Evolutionary conservation across 1,140 invertebrate genomes (phyloP).

Genomic region (Eciton burchellii): DNA sequence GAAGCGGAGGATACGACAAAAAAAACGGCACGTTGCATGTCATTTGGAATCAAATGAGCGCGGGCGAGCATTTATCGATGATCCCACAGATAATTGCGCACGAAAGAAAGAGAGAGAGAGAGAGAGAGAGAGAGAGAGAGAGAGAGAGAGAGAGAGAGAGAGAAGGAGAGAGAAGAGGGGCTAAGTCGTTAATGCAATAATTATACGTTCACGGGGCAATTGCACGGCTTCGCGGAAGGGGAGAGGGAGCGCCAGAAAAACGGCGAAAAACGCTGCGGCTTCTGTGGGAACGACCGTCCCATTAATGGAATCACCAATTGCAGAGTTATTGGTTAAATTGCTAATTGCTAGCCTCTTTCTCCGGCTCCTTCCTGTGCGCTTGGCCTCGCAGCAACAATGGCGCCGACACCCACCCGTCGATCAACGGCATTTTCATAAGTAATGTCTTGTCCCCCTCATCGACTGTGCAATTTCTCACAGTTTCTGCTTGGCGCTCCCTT

Average conservation of each 20-base stretch:
- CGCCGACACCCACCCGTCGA: conserved; percentile 74
- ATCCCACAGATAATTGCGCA: neutral
- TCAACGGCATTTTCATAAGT: conserved; percentile 69
- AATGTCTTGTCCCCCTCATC: conserved; percentile 23
- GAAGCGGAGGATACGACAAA: neutral
- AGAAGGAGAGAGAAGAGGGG: neutral
- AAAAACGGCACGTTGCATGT: neutral
- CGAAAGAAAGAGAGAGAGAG: neutral
- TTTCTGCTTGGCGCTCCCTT: neutral
- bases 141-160: neutral
- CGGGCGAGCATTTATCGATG: conserved; percentile 5
- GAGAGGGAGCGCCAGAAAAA: conserved; percentile 64
- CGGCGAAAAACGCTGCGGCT: conserved; percentile 67
- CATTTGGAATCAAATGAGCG: conserved; percentile 21
- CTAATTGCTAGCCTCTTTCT: conserved; percentile 79
- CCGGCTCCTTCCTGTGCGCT: conserved; percentile 41
- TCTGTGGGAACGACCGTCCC: conserved; percentile 77
- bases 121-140: neutral
- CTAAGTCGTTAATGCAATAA: conserved; percentile 59
- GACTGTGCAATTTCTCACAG: conserved; percentile 22
- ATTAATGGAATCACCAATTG: conserved; percentile 83
- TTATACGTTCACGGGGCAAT: conserved; percentile 70
- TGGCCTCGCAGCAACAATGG: conserved; percentile 64
- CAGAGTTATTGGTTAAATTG: conserved; percentile 83
- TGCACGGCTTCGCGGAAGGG: conserved; percentile 52